Base-by-base conservation (phyloP, 2,888 invertebrate species). In the Strigamia transsilvanica region DNA sequence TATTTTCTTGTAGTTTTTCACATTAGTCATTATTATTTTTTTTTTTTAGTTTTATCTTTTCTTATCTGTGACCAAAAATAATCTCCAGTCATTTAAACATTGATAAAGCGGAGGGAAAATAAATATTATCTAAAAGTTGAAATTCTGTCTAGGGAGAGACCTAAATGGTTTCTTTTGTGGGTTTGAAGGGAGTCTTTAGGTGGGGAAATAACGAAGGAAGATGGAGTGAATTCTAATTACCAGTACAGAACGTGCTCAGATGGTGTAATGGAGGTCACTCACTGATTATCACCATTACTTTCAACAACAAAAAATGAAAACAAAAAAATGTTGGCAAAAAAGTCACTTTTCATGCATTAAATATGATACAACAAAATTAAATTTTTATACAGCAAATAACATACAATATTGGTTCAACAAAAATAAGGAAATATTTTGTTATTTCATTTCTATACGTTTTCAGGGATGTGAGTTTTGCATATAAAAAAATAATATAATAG, bases 181-280 rank as follows among this genome's bases (percentile, higher is more conserved):
- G 32, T 3, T 73, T 73, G 73, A 73, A 32, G 32, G 32, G 73
- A 73, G 73, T 73, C 27, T 13, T 73, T 32, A 32, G 32, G 32
- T 3, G 32, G 32, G 73, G 3, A 15, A 66, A 23, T 23, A 23
- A 66, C 1, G 9, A 15, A 23, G 32, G 27, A n/a, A n/a, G 73
- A 13, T 27, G 73, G 13, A 73, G 13, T n/a, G 73, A 12, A 73
- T 73, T 32, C 73, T 73, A 73, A 73, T 73, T 73, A 32, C 73
- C 3, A 15, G 13, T 32, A 13, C n/a, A 73, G 73, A 32, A 73
- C 73, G 73, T 73, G 73, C 32, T 73, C n/a, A 73, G 73, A n/a
- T 73, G 32, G 73, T 32, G 32, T 73, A 73, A 73, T 73, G 32
- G 73, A 73, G 73, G 73, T 73, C 73, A 32, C 73, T 73, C n/a